Base-by-base conservation (phyloP, 2,113 vertebrate species). In the Strix uralensis region DNA sequence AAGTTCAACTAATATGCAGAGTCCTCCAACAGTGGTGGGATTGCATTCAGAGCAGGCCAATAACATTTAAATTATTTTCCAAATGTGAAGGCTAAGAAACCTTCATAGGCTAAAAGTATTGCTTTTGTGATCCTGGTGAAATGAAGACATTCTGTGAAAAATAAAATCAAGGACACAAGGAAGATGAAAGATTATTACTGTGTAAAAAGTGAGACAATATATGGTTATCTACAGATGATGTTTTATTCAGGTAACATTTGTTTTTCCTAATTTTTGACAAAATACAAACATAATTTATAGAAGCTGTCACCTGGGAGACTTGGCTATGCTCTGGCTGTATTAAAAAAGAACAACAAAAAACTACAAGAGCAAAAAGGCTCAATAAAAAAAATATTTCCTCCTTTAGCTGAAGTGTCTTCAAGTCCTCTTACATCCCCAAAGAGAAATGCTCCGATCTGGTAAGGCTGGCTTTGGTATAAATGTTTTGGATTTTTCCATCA, bases 301-400 rank as follows among this genome's bases (percentile, higher is more conserved):
- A 70, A 81, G 17, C 5, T 90, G 3, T 66, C 19, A 42, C 8
- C 13, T 19, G 15, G 19, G 49, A 86, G 36, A 80, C 8, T 57
- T 65, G 52, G 15, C 7, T 75, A 9, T 71, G 7, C 9, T 67
- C 44, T 67, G 36, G 11, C 11, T 70, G 17, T 20, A 30, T 20
- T 20, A 38, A 40, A 52, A 69, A 59, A 14, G 14, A 4, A 3
- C 17, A 22, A 15, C 20, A n/a, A 52, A 72, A 70, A 7, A 0
- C 0, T 9, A 18, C 0, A 77, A 44, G 27, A 95, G 7, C 6
- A 61, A 51, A 52, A 75, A 13, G 1, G 22, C n/a, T 14, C 0
- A 19, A 27, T 34, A 13, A 17, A n/a, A 63, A 63, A 61, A 42
- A 14, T 5, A 13, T 9, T 61, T 83, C 5, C 5, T 73, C 30